These are phyloP conservation scores for Piscicola geometra DNA, from an alignment of 2,888 invertebrate species.

Conservation along the genomic window DNA sequence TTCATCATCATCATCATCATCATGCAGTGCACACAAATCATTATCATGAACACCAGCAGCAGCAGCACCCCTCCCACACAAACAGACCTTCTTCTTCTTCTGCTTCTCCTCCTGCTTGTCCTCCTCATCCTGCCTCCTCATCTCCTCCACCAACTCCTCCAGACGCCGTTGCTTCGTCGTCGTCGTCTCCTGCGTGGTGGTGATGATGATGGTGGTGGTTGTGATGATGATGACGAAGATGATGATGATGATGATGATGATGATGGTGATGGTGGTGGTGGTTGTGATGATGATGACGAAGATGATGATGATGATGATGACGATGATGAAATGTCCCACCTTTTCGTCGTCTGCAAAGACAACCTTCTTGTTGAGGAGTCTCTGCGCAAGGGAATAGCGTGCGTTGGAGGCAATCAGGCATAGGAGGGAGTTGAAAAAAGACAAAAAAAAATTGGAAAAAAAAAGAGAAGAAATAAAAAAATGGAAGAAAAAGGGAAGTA, in stretches of 20 bases:
- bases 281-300: too few relatives aligned
- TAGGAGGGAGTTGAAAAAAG: too few relatives aligned
- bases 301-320: too few relatives aligned
- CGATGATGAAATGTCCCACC: too few relatives aligned
- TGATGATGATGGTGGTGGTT: too few relatives aligned
- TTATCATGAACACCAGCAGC: neutral
- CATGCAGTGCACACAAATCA: too few relatives aligned
- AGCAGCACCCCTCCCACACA: neutral
- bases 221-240: too few relatives aligned
- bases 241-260: too few relatives aligned
- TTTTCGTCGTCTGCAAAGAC: constrained; percentile 17
- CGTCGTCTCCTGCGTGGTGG: neutral
- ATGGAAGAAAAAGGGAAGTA: neutral
- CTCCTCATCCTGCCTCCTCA: constrained; percentile 1
- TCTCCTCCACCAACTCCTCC: neutral
- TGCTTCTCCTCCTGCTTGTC: constrained; percentile 1
- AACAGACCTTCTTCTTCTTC: constrained; percentile 6
- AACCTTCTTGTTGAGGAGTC: constrained; percentile 16
- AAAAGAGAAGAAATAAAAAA: neutral
- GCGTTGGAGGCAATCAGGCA: too few relatives aligned
- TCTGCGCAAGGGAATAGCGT: too few relatives aligned
- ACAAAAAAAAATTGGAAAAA: neutral
- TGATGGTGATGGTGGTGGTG: too few relatives aligned
- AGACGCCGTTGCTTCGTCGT: neutral
- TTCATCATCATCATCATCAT: too few relatives aligned